A percentile compares a stretch with the other conserved stretches of the same genome.
Evolutionary conservation across 2,797 vertebrate species (phyloP).

Genomic region (Brachyrhaphis roseni): DNA sequence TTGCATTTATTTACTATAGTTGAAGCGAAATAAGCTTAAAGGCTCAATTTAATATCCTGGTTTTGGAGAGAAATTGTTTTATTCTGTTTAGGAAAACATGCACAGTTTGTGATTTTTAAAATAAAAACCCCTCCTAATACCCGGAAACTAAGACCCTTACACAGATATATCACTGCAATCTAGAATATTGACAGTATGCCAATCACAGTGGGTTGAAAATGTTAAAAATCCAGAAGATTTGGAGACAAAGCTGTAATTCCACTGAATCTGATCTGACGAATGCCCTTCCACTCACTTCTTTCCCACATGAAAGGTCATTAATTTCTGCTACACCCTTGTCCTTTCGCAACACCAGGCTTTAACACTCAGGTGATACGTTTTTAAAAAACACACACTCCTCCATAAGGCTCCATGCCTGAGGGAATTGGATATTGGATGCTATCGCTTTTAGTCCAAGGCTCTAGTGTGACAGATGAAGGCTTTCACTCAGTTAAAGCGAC

Average conservation of each 20-base stretch:
- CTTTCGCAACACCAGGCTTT: constrained; percentile 17
- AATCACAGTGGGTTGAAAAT: neutral
- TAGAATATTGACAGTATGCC: too few species aligned
- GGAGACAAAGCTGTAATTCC: constrained; percentile 31
- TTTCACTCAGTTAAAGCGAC: constrained; percentile 30
- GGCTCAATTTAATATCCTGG: too few species aligned
- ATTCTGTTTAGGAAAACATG: neutral
- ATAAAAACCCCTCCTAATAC: neutral
- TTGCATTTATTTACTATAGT: neutral
- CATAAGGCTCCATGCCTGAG: constrained; percentile 36
- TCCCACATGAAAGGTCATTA: constrained; percentile 44
- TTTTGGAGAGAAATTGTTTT: neutral
- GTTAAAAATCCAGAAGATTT: constrained; percentile 7
- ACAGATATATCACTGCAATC: neutral
- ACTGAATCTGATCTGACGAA: constrained; percentile 53
- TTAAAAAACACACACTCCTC: constrained; percentile 29
- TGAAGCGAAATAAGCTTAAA: neutral
- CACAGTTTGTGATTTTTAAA: neutral
- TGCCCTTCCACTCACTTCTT: constrained; percentile 29
- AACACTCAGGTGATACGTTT: constrained; percentile 44
- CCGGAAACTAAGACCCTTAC: neutral
- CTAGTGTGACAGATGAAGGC: constrained; percentile 47
- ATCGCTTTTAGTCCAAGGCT: constrained; percentile 34
- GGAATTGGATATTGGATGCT: constrained; percentile 62
- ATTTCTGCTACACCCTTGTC: constrained; percentile 50